These are phyloP conservation scores for Babyrousa celebensis DNA, from an alignment of 2,797 vertebrate genomes.

Conservation along the genomic window DNA sequence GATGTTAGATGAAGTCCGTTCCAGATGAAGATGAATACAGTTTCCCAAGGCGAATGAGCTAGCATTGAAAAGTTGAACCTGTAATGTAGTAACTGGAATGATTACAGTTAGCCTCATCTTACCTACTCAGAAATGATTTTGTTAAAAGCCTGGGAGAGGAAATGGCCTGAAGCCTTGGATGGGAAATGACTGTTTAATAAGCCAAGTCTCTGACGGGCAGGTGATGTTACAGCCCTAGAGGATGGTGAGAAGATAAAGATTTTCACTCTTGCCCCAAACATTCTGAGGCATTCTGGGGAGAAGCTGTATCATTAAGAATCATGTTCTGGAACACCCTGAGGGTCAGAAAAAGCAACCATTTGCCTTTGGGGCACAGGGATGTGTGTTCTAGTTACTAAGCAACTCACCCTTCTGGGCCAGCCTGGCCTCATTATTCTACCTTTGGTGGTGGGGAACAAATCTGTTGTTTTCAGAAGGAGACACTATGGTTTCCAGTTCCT, in stretches of 20 bases:
- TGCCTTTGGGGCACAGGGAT: not conserved
- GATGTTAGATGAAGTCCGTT: constrained; percentile 4
- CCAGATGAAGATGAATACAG: not conserved
- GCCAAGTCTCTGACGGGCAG: not conserved
- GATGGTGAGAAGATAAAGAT: constrained; percentile 43
- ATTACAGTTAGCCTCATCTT: not conserved
- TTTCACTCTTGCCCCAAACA: not conserved
- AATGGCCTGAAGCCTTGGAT: constrained; percentile 28
- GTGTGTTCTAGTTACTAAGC: constrained; percentile 53
- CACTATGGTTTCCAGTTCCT: not conserved
- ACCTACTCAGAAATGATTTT: constrained; percentile 57
- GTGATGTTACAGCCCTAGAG: constrained; percentile 25
- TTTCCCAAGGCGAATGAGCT: not conserved
- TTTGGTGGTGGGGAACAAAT: not conserved
- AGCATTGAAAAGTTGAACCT: constrained; percentile 7
- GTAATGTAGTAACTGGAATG: not conserved
- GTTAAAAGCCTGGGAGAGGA: constrained; percentile 37
- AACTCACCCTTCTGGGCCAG: not conserved
- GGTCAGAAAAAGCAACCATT: not conserved
- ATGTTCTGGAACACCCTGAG: not conserved
- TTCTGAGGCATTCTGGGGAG: constrained; percentile 2
- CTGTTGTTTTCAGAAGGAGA: constrained; percentile 16
- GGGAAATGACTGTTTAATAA: constrained; percentile 52
- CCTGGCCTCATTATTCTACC: constrained; percentile 43
- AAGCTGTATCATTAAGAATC: not conserved